Percentiles rank a stretch among this genome's conserved stretches.
These are phyloP conservation scores for Acipenser ruthenus DNA, from an alignment of 2,797 vertebrate species.

Conservation along the genomic window DNA sequence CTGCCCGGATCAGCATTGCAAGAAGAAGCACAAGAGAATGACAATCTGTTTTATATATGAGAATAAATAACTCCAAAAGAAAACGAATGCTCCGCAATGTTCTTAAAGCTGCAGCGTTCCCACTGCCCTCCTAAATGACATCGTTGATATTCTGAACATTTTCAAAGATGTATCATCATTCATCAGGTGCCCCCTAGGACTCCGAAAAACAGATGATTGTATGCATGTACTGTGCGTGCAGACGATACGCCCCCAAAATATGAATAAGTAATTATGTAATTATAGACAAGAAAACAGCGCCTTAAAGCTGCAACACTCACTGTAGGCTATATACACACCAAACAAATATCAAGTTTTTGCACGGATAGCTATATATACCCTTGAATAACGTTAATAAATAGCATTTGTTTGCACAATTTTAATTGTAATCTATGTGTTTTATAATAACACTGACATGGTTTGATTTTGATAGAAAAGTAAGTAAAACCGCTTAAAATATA, in stretches of 20 bases:
- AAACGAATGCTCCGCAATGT: not conserved
- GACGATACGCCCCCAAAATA: not conserved
- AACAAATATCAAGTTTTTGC: too few relatives aligned
- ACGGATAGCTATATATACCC: too few relatives aligned
- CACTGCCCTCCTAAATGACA: too few relatives aligned
- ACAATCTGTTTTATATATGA: slow-evolving; percentile 71
- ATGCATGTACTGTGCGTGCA: not conserved
- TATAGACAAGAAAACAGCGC: not conserved
- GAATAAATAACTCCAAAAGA: slow-evolving; percentile 58
- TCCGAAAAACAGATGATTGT: not conserved
- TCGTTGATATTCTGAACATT: not conserved
- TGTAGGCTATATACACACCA: too few relatives aligned
- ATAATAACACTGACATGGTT: too few relatives aligned
- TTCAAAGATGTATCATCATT: not conserved
- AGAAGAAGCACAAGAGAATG: slow-evolving; percentile 62
- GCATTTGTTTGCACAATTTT: too few relatives aligned
- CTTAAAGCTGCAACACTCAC: too few relatives aligned
- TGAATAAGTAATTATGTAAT: not conserved
- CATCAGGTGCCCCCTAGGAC: not conserved
- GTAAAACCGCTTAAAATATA: too few relatives aligned
- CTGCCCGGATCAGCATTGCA: slow-evolving; percentile 84
- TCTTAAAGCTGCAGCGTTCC: slow-evolving; percentile 11
- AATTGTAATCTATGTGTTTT: too few relatives aligned
- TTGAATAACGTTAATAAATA: too few relatives aligned
- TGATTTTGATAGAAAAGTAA: too few relatives aligned